A percentile compares a stretch with the other conserved stretches of the same genome.
phyloP scores from a whole-genome alignment of 2,888 invertebrate species.

The Polymixis lichenea region DNA sequence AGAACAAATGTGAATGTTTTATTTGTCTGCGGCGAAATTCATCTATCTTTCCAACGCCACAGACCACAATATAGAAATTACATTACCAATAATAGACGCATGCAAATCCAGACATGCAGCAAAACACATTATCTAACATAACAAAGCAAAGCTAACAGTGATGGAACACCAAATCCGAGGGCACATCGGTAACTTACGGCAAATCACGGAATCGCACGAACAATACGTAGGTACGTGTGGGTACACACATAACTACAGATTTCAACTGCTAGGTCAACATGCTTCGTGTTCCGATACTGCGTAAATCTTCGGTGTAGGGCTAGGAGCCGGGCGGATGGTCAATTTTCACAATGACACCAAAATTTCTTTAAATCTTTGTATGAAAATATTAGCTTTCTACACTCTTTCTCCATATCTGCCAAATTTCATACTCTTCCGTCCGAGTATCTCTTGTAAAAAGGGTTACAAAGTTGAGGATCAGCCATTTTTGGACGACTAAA shows the following conservation, averaged over 20 bases:
- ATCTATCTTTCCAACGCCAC: not conserved
- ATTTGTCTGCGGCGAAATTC: no score
- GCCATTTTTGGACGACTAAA: not conserved
- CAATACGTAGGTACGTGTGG: constrained; percentile 59
- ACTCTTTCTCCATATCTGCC: no score
- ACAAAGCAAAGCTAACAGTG: constrained; percentile 36
- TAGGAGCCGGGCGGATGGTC: constrained; percentile 46
- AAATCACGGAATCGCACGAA: constrained; percentile 60
- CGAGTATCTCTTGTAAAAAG: no score
- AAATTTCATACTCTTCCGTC: no score
- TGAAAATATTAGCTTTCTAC: no score
- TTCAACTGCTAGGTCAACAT: constrained; percentile 80
- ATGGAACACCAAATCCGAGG: constrained; percentile 31
- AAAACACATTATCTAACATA: constrained; percentile 25
- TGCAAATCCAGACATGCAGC: constrained; percentile 6
- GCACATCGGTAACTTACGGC: constrained; percentile 50
- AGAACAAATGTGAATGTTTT: not conserved
- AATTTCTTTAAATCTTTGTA: not conserved
- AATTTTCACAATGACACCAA: not conserved
- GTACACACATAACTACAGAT: constrained; percentile 75
- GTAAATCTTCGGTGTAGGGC: constrained; percentile 80
- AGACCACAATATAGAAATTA: not conserved
- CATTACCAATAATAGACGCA: constrained; percentile 1
- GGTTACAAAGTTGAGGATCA: not conserved
- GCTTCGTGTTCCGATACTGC: constrained; percentile 77